Conservation (phyloP, 1,140 invertebrate genomes). For the Drosophila nebulosa region DNA sequence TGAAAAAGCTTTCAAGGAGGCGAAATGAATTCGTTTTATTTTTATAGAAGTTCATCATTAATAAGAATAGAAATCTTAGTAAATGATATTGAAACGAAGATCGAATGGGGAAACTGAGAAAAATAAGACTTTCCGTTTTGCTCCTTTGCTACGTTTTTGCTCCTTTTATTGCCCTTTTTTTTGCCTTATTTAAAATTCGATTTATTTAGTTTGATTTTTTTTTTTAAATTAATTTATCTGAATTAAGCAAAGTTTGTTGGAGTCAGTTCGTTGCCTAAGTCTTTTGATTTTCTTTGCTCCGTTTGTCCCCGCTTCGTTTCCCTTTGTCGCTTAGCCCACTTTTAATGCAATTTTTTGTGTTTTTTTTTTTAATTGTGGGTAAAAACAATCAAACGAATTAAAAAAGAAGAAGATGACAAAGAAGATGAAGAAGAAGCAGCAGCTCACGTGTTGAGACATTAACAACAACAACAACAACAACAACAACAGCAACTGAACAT, state of each 20-base stretch:
- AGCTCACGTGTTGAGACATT: constrained; percentile 35
- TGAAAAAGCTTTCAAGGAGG: no score
- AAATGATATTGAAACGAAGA: no score
- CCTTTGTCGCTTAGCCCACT: neutral
- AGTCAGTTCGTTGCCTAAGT: constrained; percentile 73
- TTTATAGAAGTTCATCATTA: no score
- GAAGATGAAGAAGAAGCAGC: constrained; percentile 3
- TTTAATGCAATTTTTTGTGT: neutral
- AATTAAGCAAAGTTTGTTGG: neutral
- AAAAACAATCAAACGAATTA: constrained; percentile 14
- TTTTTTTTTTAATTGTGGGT: constrained; percentile 15
- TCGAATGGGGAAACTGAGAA: no score
- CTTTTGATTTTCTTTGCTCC: constrained; percentile 52
- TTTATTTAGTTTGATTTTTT: no score
- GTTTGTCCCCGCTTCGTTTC: neutral
- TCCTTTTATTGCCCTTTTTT: no score
- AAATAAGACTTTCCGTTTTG: no score
- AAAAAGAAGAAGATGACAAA: neutral
- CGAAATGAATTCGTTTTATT: no score
- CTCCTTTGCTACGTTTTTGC: no score
- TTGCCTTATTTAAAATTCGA: no score
- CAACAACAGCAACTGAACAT: neutral
- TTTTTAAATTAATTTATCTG: no score
- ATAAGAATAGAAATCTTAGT: no score
- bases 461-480: constrained; percentile 6